A percentile compares a stretch with the other conserved stretches of the same genome.
These are phyloP conservation scores for Euthynnus affinis DNA, from an alignment of 2,797 vertebrate species.

Conservation along the genomic window DNA sequence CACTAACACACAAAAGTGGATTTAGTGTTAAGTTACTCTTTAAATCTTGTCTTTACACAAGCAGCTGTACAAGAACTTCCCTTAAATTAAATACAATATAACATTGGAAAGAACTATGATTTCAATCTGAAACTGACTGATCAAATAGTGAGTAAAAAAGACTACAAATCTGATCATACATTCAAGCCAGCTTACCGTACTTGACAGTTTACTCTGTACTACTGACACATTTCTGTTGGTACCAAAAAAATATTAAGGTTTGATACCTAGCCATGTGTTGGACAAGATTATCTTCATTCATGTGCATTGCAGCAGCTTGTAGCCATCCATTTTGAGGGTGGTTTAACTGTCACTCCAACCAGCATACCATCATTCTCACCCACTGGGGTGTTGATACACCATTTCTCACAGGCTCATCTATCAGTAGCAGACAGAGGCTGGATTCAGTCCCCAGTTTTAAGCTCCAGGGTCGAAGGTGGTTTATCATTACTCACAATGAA, in stretches of 20 bases:
- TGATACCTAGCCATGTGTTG: not conserved
- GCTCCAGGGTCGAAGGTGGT: conserved; percentile 42
- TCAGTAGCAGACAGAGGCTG: conserved; percentile 56
- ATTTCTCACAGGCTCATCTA: conserved; percentile 59
- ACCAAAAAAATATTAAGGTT: not conserved
- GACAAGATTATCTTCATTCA: not conserved
- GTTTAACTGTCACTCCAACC: conserved; percentile 29
- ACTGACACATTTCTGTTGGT: not conserved
- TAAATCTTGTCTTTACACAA: not conserved
- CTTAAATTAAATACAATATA: not conserved
- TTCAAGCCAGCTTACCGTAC: not conserved
- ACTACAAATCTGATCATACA: not conserved
- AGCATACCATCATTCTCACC: conserved; percentile 41
- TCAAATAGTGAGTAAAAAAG: not conserved
- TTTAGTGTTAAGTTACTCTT: not conserved
- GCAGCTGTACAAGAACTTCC: not conserved
- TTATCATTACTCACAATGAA: conserved; percentile 50
- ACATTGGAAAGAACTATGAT: not conserved
- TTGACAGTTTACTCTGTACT: not conserved
- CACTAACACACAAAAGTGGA: not conserved
- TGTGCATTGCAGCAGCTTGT: conserved; percentile 10
- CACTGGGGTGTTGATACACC: conserved; percentile 41
- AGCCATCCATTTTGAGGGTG: conserved; percentile 24
- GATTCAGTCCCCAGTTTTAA: conserved; percentile 36
- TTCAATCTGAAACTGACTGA: not conserved